Evolutionary conservation across 2,113 vertebrate species (phyloP), one percentile per base, ranked within the genome.

Genomic region (Bostrychus sinensis): DNA sequence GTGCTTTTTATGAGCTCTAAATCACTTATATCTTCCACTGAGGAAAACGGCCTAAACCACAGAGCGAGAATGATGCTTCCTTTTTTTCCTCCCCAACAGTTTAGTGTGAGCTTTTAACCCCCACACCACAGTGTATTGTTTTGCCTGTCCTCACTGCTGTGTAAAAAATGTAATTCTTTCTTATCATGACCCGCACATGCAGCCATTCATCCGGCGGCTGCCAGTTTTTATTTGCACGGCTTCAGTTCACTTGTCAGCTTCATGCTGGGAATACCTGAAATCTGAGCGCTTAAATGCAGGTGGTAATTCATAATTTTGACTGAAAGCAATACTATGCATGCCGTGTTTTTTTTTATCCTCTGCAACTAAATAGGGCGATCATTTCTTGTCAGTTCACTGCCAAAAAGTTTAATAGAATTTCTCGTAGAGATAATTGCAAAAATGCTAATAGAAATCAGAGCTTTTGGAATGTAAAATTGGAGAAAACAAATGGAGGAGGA

Each of bases 161-260:
- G 77, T 85, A 77, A 81, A 75, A 60, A 85, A 77, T 78, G 70
- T 80, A 82, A 86, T 83, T 91, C 80, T 86, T 75, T 65, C 73
- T 91, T 87, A 65, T 87, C 85, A 72, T 84, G 81, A 80, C 75
- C 75, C 51, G 76, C 83, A 85, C 77, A 82, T 78, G 66, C 77
- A 75, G 67, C 60, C 71, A 71, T 80, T 71, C 72, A 86, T 78
- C 68, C 75, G 60, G 77, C 26, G n/a, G 77, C 81, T 89, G 88
- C 84, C 85, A 85, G 75, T 60, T 88, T 85, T 77, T 88, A 85
- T 89, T 88, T 87, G 79, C 82, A 65, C 43, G 17, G 77, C 78
- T 72, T 77, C 81, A 78, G 67, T 72, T 82, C 61, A 39, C 81
- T 84, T 70, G 76, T 78, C 82, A 83, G 78, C 73, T 60, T 67